These are phyloP conservation scores for Calephelis virginiensis DNA, from an alignment of 1,140 invertebrate species.

Conservation along the genomic window DNA sequence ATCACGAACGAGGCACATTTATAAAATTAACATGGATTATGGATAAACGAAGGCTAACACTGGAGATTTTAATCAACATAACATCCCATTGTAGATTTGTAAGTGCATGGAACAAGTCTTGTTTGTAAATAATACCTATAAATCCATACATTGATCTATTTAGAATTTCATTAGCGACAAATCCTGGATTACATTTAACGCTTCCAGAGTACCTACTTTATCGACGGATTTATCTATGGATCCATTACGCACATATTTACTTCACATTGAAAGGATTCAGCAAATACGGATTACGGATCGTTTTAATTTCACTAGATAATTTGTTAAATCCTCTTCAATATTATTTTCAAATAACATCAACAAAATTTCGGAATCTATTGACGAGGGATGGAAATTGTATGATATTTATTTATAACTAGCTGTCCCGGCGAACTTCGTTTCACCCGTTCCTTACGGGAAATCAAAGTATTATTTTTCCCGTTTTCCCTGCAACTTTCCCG, in stretches of 20 bases:
- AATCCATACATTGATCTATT: slow-evolving; percentile 9
- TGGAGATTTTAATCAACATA: not conserved
- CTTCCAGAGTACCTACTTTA: not conserved
- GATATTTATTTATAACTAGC: too few relatives aligned
- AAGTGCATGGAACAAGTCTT: not conserved
- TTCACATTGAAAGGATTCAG: not conserved
- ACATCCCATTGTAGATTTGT: not conserved
- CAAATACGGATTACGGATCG: slow-evolving; percentile 3
- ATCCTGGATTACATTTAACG: too few relatives aligned
- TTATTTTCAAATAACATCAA: not conserved
- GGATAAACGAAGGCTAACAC: too few relatives aligned
- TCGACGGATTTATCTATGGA: slow-evolving; percentile 5
- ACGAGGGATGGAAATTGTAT: too few relatives aligned
- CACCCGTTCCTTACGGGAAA: too few relatives aligned
- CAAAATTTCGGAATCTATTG: not conserved
- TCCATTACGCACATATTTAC: slow-evolving; percentile 10
- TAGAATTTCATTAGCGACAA: slow-evolving; percentile 7
- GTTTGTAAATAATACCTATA: too few relatives aligned
- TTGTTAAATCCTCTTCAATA: too few relatives aligned
- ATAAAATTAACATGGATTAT: too few relatives aligned
- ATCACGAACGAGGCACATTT: too few relatives aligned
- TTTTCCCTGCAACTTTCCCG: too few relatives aligned
- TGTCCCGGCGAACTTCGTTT: too few relatives aligned
- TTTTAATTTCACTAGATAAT: not conserved
- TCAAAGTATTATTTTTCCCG: too few relatives aligned